A percentile compares a stretch with the other conserved stretches of the same genome.
Evolutionary conservation across 1,140 invertebrate genomes (phyloP).

Genomic region (Cydia splendana): DNA sequence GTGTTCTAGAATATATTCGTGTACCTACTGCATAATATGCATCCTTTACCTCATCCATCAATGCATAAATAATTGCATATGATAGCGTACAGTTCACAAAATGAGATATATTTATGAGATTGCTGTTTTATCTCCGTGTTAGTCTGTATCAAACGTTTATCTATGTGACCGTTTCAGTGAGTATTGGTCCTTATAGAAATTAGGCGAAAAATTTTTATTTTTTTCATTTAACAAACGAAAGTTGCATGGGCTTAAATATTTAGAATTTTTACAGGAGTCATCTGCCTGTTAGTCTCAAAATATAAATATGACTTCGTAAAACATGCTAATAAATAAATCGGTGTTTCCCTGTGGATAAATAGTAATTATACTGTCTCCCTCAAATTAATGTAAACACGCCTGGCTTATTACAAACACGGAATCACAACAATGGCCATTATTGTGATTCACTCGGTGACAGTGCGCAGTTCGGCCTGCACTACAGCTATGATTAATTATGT

Average conservation of each 20-base stretch:
- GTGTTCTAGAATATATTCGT: not conserved
- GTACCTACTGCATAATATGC: not conserved
- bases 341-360: not conserved
- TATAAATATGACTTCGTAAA: not conserved
- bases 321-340: not conserved
- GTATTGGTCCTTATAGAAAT: too few relatives aligned
- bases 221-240: too few relatives aligned
- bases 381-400: constrained; percentile 26
- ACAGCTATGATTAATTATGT: constrained; percentile 50
- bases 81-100: not conserved
- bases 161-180: too few relatives aligned
- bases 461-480: constrained; percentile 41
- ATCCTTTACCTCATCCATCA: not conserved
- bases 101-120: too few relatives aligned
- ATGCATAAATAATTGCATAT: not conserved
- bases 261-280: too few relatives aligned
- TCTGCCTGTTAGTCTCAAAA: too few relatives aligned
- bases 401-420: constrained; percentile 17
- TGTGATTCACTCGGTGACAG: constrained; percentile 55
- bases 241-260: too few relatives aligned
- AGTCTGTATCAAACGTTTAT: too few relatives aligned
- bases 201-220: too few relatives aligned
- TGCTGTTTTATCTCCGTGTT: too few relatives aligned
- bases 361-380: constrained; percentile 8
- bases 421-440: constrained; percentile 48